phyloP scores from a whole-genome alignment of 2,113 vertebrate species.

The Silurus glanis region DNA sequence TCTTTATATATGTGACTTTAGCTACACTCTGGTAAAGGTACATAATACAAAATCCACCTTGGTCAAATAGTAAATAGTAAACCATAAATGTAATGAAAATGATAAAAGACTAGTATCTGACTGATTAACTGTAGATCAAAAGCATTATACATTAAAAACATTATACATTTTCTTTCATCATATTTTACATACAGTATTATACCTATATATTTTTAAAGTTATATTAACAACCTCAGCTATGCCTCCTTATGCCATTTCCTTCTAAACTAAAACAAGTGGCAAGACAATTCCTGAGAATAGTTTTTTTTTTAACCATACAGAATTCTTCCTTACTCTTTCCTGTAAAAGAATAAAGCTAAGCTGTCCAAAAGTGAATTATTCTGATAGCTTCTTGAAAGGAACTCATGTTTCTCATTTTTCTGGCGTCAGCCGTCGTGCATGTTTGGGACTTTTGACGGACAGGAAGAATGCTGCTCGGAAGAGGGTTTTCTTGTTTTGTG shows the following conservation, averaged over 20 bases:
- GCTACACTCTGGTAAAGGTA: slow-evolving; percentile 9
- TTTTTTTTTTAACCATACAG: background rate
- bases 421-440: slow-evolving; percentile 50
- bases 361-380: slow-evolving; percentile 33
- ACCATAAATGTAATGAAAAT: background rate
- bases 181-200: background rate
- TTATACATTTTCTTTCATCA: background rate
- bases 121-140: background rate
- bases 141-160: background rate
- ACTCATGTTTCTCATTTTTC: slow-evolving; percentile 43
- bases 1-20: background rate
- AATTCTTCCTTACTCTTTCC: background rate
- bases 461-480: slow-evolving; percentile 63
- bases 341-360: background rate
- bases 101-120: background rate
- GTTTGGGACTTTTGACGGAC: slow-evolving; percentile 64
- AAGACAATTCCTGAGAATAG: background rate
- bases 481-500: slow-evolving; percentile 58
- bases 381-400: slow-evolving; percentile 2
- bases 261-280: background rate
- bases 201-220: background rate
- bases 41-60: background rate
- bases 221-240: background rate
- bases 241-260: background rate
- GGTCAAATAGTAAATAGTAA: slow-evolving; percentile 1